Conservation (phyloP, 2,888 invertebrate genomes). For the Laothoe populi region DNA sequence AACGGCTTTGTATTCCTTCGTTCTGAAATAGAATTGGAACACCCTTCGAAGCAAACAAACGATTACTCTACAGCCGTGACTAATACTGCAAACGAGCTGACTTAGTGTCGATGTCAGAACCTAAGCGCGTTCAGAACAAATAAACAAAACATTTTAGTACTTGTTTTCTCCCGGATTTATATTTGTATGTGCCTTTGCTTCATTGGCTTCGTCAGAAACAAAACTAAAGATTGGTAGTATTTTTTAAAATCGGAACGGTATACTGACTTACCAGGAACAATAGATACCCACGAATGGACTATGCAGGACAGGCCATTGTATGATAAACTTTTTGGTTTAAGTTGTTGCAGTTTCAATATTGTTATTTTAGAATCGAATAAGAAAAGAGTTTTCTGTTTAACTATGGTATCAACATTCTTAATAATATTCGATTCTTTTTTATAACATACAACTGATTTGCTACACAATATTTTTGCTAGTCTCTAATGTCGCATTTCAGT, state of each 20-base stretch:
- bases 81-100: constrained; percentile 21
- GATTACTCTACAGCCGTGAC: constrained; percentile 1
- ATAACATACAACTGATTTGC: too few relatives aligned
- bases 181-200: background rate
- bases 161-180: constrained; percentile 21
- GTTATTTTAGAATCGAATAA: background rate
- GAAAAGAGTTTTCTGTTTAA: background rate
- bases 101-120: constrained; percentile 20
- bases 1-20: constrained; percentile 19
- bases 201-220: background rate
- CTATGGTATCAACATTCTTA: too few relatives aligned
- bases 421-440: too few relatives aligned
- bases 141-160: constrained; percentile 17
- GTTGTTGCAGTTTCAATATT: background rate
- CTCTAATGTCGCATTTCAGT: too few relatives aligned
- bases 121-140: constrained; percentile 7
- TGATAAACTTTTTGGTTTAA: background rate
- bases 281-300: background rate
- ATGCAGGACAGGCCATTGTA: background rate
- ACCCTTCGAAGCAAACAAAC: constrained; percentile 22
- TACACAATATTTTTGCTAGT: too few relatives aligned
- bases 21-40: constrained; percentile 23
- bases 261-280: background rate
- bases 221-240: background rate
- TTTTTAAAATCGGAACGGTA: background rate